These are phyloP conservation scores for Mnemiopsis leidyi DNA, from an alignment of 37 sponge, comb jelly and placozoan genomes.

Conservation along the genomic window DNA sequence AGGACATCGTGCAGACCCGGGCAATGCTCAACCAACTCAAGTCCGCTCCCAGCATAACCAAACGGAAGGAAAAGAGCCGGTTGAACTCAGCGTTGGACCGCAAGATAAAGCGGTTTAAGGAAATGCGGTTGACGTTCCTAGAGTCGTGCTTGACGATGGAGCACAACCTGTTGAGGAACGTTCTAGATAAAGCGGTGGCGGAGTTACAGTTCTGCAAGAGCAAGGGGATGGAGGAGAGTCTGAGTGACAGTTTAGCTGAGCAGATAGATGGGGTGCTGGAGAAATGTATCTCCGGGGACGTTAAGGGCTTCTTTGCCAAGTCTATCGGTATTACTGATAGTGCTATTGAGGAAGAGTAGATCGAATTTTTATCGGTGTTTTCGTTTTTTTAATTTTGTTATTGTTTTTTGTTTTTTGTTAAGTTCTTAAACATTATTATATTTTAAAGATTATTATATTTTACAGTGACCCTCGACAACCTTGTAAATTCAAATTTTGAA, in stretches of 20 bases:
- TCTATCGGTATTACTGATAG: background rate
- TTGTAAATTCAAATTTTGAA: no score
- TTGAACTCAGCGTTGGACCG: slow-evolving; percentile 24
- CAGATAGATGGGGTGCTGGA: background rate
- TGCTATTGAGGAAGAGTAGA: background rate
- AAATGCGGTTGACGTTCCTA: slow-evolving; percentile 12
- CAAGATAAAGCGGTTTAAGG: slow-evolving; percentile 35
- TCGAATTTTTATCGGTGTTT: no score
- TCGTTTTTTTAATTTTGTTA: background rate
- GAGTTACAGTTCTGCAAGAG: slow-evolving; percentile 1
- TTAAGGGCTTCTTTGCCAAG: slow-evolving; percentile 21
- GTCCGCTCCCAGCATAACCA: background rate
- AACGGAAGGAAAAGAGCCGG: slow-evolving; percentile 7
- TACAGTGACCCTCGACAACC: no score
- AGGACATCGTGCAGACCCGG: slow-evolving; percentile 19
- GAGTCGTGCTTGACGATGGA: slow-evolving; percentile 10
- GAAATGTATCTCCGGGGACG: slow-evolving; percentile 23
- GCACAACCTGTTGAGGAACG: background rate
- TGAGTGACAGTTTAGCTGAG: background rate
- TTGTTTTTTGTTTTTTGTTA: background rate
- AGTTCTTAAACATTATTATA: no score
- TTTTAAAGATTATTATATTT: no score
- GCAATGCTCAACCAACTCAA: background rate
- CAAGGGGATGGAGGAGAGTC: background rate
- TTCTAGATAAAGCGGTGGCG: background rate